Conservation (phyloP, 2,113 vertebrate species). For the Psittacara wagleri region DNA sequence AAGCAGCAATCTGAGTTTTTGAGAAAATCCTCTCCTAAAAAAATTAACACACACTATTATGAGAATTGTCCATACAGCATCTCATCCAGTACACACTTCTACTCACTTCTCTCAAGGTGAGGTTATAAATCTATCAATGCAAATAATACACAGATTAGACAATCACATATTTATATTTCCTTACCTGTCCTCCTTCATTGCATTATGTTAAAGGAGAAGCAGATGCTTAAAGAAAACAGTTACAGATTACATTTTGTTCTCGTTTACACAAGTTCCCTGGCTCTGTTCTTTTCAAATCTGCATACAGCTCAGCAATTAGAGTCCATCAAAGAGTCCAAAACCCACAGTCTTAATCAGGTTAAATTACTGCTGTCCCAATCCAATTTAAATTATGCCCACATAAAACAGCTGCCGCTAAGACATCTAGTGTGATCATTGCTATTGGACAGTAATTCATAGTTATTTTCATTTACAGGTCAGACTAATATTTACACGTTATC, state of each 20-base stretch:
- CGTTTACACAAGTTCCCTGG: background rate
- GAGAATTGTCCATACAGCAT: background rate
- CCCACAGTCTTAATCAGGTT: background rate
- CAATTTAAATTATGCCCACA: background rate
- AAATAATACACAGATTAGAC: background rate
- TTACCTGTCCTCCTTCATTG: background rate
- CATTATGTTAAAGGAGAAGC: background rate
- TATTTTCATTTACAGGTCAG: background rate
- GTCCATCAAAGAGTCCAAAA: background rate
- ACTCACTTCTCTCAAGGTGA: background rate
- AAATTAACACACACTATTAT: fast-evolving
- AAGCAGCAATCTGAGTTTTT: background rate
- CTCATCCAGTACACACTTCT: background rate
- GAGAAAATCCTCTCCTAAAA: background rate
- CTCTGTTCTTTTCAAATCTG: background rate
- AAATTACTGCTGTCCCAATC: background rate
- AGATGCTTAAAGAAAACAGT: background rate
- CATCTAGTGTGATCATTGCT: background rate
- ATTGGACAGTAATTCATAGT: background rate
- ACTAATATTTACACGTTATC: background rate
- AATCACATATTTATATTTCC: background rate
- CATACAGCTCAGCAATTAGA: background rate
- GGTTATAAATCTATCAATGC: background rate
- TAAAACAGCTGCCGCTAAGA: background rate
- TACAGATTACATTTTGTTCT: background rate